These are phyloP conservation scores for Cassiopea andromeda DNA, from an alignment of 30 jellyfish, hydroid and myxozoan species.

Conservation along the genomic window DNA sequence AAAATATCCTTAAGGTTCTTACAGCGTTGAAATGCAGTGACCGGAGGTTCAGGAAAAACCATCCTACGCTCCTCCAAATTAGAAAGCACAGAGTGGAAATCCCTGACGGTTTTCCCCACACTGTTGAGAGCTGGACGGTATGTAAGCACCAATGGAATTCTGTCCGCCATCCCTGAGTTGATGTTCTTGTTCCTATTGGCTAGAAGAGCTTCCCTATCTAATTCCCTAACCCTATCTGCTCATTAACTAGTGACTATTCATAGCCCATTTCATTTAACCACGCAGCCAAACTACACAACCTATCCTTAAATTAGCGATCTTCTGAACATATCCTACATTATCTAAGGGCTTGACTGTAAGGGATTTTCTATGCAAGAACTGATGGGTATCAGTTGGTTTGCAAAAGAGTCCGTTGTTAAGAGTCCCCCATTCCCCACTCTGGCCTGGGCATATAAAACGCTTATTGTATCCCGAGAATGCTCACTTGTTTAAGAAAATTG, in stretches of 20 bases:
- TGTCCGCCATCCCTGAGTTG: not conserved
- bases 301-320: not conserved
- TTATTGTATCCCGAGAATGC: slow-evolving; percentile 20
- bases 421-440: not conserved
- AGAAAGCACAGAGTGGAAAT: not conserved
- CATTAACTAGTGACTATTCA: not conserved
- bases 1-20: too few species aligned
- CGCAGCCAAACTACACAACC: not conserved
- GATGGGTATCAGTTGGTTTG: slow-evolving; percentile 36
- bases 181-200: not conserved
- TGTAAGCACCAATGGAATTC: too few species aligned
- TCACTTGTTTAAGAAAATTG: slow-evolving; percentile 12
- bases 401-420: not conserved
- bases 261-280: not conserved
- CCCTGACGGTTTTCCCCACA: not conserved
- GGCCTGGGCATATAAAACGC: slow-evolving; percentile 28
- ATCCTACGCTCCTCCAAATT: too few species aligned
- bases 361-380: slow-evolving; percentile 28
- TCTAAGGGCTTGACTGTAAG: slow-evolving; percentile 32
- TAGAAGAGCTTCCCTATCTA: too few species aligned
- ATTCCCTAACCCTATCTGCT: slow-evolving; percentile 6
- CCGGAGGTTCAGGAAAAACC: too few species aligned
- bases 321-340: not conserved
- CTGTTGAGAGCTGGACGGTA: too few species aligned
- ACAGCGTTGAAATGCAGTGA: too few species aligned